A percentile compares a stretch with the other conserved stretches of the same genome.
These are phyloP conservation scores for Shinisaurus crocodilurus DNA, from an alignment of 2,113 vertebrate genomes.

Conservation along the genomic window DNA sequence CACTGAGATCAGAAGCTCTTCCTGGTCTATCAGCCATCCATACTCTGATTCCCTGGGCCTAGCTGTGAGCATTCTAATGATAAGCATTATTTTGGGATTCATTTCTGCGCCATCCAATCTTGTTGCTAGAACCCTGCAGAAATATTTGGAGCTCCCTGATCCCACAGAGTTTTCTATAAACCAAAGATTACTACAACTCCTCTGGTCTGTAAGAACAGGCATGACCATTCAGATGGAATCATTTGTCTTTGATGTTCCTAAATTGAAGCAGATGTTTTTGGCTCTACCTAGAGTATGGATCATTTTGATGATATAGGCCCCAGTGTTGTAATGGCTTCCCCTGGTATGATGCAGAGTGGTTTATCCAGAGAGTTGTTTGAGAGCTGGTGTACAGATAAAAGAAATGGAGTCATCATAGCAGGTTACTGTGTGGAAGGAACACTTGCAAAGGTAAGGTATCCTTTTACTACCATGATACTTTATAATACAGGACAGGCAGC, in stretches of 20 bases:
- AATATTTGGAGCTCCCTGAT: not conserved
- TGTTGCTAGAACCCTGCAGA: not conserved
- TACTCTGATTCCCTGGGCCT: not conserved
- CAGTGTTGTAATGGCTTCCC: slow-evolving; percentile 98
- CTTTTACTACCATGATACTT: fast-evolving
- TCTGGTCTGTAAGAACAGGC: not conserved
- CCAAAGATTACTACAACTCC: not conserved
- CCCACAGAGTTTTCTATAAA: not conserved
- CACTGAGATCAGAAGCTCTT: not conserved
- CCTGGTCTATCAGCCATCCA: not conserved
- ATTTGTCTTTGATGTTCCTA: fast-evolving
- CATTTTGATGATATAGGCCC: slow-evolving; percentile 99
- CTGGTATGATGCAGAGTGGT: slow-evolving; percentile 99
- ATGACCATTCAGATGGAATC: not conserved
- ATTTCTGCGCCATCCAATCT: not conserved
- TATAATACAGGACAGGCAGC: not conserved
- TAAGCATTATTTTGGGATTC: not conserved
- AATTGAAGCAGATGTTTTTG: not conserved
- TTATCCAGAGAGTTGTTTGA: slow-evolving; percentile 96
- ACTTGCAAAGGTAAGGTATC: slow-evolving; percentile 88
- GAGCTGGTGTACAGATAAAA: slow-evolving; percentile 99
- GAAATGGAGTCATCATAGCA: slow-evolving; percentile 97
- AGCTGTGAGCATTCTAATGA: too few species aligned
- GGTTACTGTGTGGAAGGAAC: slow-evolving; percentile 98
- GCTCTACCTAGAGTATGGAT: slow-evolving; percentile 90